These are phyloP conservation scores for Hafferia zeledoni DNA, from an alignment of 2,797 vertebrate genomes.

Conservation along the genomic window DNA sequence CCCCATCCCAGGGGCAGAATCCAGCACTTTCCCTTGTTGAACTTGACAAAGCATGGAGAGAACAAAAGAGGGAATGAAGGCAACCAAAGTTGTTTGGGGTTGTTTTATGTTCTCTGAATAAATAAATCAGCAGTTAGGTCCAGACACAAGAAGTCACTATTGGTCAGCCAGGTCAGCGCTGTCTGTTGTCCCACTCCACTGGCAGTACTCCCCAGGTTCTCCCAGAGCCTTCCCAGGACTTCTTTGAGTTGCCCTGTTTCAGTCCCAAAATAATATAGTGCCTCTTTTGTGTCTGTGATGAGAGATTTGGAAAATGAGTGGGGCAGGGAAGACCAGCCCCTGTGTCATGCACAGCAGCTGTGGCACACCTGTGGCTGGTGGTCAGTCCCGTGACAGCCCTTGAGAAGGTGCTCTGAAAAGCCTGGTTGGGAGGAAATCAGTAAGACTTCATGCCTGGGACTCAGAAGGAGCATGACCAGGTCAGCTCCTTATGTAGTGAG, in stretches of 20 bases:
- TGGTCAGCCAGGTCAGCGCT: background rate
- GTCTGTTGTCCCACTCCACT: background rate
- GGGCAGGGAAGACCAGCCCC: background rate
- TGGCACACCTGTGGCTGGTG: accelerated
- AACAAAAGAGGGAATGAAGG: background rate
- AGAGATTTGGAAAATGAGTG: accelerated
- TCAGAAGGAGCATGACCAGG: background rate
- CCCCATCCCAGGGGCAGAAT: background rate
- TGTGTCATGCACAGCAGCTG: accelerated
- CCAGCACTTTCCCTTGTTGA: background rate
- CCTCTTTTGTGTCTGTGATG: background rate
- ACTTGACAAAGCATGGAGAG: background rate
- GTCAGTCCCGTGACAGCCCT: accelerated
- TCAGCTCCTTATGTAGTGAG: background rate
- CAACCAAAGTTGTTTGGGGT: background rate
- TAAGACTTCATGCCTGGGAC: background rate
- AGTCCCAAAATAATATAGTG: background rate
- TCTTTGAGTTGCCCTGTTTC: background rate
- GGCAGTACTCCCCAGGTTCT: background rate
- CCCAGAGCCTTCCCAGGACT: background rate
- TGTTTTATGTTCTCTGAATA: background rate
- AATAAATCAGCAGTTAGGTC: constrained; percentile 7
- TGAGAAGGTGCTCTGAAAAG: background rate
- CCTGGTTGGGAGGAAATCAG: background rate
- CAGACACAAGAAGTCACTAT: background rate